phyloP scores from a whole-genome alignment of 2,113 vertebrate species.

The Lontra canadensis region DNA sequence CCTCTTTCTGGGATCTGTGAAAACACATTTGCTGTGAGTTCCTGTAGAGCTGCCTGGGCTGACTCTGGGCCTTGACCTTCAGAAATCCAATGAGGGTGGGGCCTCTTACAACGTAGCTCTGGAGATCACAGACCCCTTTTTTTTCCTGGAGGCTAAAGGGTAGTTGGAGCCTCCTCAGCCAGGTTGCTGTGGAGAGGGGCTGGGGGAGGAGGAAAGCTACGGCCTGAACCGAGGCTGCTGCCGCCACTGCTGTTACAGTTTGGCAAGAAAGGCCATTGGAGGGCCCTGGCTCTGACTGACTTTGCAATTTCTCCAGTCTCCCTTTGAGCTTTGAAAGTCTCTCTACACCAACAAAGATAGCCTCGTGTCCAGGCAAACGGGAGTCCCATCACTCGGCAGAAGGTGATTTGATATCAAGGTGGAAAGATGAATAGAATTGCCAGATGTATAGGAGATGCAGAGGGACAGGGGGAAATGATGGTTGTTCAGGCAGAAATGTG shows the following conservation, averaged over 20 bases:
- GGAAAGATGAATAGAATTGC: neutral
- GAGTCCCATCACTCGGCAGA: slow-evolving; percentile 47
- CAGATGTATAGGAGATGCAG: neutral
- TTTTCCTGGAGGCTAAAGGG: neutral
- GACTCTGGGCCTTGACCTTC: neutral
- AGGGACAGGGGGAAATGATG: neutral
- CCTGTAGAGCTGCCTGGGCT: neutral
- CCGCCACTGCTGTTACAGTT: neutral
- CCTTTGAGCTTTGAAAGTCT: neutral
- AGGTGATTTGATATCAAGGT: neutral
- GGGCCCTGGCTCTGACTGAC: neutral
- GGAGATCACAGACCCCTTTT: neutral
- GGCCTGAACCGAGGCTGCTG: neutral
- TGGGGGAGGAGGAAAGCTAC: too few relatives aligned
- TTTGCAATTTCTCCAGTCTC: neutral
- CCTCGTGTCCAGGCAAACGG: slow-evolving; percentile 43
- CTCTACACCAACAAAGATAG: slow-evolving; percentile 36
- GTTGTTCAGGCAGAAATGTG: neutral
- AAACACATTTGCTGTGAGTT: neutral
- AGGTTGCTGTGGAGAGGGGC: neutral
- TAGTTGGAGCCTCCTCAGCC: neutral
- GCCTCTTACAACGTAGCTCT: neutral
- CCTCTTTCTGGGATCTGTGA: neutral
- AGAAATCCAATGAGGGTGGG: neutral
- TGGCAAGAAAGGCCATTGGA: neutral